phyloP scores from a whole-genome alignment of 2,113 vertebrate genomes.

The Coptodon bakossiorum region DNA sequence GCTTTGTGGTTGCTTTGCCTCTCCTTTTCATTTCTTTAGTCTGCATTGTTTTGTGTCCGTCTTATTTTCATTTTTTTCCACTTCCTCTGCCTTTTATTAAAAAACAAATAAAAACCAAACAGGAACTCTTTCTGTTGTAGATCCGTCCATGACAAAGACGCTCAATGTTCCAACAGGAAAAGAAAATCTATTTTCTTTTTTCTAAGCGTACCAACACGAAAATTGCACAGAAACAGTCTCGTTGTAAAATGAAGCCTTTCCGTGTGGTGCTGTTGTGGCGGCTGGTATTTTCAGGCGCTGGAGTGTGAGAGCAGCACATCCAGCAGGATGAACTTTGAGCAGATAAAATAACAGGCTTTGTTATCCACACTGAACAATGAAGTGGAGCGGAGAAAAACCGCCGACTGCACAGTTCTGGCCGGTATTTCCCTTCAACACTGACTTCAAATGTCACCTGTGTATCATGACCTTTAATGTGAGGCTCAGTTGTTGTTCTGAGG shows the following conservation, averaged over 20 bases:
- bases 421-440: background rate
- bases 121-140: background rate
- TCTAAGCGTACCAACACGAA: background rate
- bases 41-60: background rate
- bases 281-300: background rate
- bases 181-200: background rate
- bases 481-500: background rate
- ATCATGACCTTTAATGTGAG: background rate
- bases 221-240: background rate
- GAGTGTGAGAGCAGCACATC: background rate
- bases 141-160: background rate
- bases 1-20: background rate
- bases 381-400: background rate
- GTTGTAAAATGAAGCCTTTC: background rate
- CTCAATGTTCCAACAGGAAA: background rate
- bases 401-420: background rate
- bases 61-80: background rate
- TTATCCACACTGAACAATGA: background rate
- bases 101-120: background rate
- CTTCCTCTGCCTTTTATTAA: background rate
- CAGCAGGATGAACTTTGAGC: background rate
- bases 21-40: background rate
- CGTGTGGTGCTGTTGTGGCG: accelerated
- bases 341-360: background rate
- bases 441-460: background rate